Base-by-base conservation (phyloP, 2,113 vertebrate genomes). In the Boleophthalmus pectinirostris region DNA sequence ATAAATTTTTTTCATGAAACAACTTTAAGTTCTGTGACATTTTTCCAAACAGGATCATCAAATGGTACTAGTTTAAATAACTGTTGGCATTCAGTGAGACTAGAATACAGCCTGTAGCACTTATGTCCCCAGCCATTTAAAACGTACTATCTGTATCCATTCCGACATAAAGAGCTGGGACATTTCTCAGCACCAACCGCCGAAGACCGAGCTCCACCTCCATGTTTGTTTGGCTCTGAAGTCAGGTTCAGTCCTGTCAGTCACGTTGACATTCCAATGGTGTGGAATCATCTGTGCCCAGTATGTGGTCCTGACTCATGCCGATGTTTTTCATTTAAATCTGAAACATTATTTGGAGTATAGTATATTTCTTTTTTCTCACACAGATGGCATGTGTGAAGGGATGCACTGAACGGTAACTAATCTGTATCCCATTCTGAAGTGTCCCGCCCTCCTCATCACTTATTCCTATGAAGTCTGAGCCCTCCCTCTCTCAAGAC, bases 381-480 rank as follows among this genome's bases (percentile, higher is more conserved):
- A 51, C 65, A 63, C 45, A 58, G 78, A 79, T 68, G 68, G 66
- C 15, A 43, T 38, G 43, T 61, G 24, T 70, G 69, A 68, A 68
- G 69, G 46, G 74, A 64, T 47, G 68, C 72, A 53, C 16, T 70
- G 80, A 88, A 76, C 68, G 47, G 61, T 69, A 51, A 71, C 46
- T 77, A 76, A 84, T 79, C 45, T 51, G 51, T 70, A 69, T 68
- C 64, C 56, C 61, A 76, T 16, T 66, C 58, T 51, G 64, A 68
- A 75, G 69, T 67, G 80, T 74, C 70, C 71, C 69, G 73, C 82
- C 69, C 58, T 73, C 75, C 67, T 83, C 65, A 70, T 80, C 43
- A 25, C 51, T 75, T 78, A 73, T 84, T 81, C 76, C 73, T 81
- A 70, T 81, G 61, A 76, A 74, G 58, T 80, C 65, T 18, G 56